Evolutionary conservation across 2,888 invertebrate genomes (phyloP).

Genomic region (Malachius bipustulatus): DNA sequence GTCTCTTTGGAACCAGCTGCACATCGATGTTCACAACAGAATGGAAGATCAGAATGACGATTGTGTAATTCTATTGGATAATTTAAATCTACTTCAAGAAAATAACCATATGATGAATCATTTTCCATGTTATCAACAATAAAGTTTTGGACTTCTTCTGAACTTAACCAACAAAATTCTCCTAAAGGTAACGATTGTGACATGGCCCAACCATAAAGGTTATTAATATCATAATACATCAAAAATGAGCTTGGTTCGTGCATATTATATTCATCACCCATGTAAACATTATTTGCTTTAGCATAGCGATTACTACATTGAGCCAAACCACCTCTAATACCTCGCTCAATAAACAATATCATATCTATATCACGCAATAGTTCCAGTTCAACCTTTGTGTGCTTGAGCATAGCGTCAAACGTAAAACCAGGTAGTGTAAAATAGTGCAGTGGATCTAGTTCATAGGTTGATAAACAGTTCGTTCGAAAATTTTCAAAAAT

Average conservation of each 20-base stretch:
- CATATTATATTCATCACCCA: constrained; percentile 23
- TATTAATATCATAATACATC: constrained; percentile 26
- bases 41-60: background rate
- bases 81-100: background rate
- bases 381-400: constrained; percentile 20
- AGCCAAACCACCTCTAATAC: constrained; percentile 27
- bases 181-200: background rate
- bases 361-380: constrained; percentile 25
- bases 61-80: background rate
- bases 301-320: constrained; percentile 23
- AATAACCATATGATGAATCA: background rate
- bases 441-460: constrained; percentile 25
- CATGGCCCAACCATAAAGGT: background rate
- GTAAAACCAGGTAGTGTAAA: constrained; percentile 24
- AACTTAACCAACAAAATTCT: background rate
- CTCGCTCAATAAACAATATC: constrained; percentile 24
- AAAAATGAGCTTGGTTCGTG: constrained; percentile 18
- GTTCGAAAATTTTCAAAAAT: constrained; percentile 30
- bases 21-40: background rate
- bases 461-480: constrained; percentile 22
- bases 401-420: constrained; percentile 25
- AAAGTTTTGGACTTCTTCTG: background rate
- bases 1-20: background rate
- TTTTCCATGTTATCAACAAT: background rate
- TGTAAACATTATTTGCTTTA: constrained; percentile 30